Evolutionary conservation across 2,888 invertebrate genomes (phyloP).

Genomic region (Tenthredo distinguenda): DNA sequence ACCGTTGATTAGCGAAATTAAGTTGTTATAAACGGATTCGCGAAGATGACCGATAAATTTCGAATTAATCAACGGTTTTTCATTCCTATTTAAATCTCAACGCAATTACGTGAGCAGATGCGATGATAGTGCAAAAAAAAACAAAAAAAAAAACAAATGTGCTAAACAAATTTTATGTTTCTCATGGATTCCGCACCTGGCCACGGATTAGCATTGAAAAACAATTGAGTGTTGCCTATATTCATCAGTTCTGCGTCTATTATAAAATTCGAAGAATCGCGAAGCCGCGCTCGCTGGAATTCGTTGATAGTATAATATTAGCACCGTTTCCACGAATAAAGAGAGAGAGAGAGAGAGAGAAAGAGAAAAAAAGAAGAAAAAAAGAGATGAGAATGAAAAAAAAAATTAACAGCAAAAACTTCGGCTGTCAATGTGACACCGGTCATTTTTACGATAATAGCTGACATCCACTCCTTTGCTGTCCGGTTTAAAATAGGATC

Average conservation of each 20-base stretch:
- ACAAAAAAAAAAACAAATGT: neutral
- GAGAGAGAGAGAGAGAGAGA: neutral
- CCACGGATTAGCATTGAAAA: constrained; percentile 27
- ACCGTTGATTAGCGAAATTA: neutral
- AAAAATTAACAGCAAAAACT: neutral
- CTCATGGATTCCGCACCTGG: neutral
- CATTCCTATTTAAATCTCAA: constrained; percentile 7
- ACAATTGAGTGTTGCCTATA: constrained; percentile 12
- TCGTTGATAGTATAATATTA: constrained; percentile 24
- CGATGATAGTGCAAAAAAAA: neutral
- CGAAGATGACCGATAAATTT: neutral
- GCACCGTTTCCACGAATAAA: neutral
- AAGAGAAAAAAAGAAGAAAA: neutral
- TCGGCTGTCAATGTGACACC: constrained; percentile 33
- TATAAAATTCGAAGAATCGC: constrained; percentile 11
- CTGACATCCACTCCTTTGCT: constrained; percentile 8
- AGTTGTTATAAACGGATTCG: neutral
- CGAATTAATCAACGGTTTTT: neutral
- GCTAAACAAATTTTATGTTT: constrained; percentile 27
- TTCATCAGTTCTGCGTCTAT: neutral
- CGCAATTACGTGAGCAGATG: neutral
- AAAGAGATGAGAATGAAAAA: neutral
- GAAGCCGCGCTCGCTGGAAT: neutral
- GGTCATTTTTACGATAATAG: constrained; percentile 41
- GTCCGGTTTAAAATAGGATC: constrained; percentile 27